These are phyloP conservation scores for Mola mola DNA, from an alignment of 2,113 vertebrate genomes.

Conservation along the genomic window DNA sequence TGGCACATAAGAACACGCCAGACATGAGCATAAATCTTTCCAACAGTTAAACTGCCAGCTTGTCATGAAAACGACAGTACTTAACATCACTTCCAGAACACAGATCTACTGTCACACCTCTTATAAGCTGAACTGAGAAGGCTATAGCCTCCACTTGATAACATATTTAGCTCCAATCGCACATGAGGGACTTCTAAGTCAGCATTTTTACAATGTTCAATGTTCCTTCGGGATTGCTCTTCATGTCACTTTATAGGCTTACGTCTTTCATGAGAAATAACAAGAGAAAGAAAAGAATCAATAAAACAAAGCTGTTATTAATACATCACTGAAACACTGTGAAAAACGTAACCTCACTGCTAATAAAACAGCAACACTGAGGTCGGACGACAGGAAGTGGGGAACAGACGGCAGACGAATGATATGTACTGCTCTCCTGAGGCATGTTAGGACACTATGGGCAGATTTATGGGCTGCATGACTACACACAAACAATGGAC, in stretches of 20 bases:
- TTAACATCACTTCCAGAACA: background rate
- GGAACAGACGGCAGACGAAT: constrained; percentile 14
- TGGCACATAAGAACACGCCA: background rate
- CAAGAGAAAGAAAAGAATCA: constrained; percentile 39
- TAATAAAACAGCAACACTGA: constrained; percentile 33
- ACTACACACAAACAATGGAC: constrained; percentile 18
- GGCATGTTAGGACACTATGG: background rate
- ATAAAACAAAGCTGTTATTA: constrained; percentile 57
- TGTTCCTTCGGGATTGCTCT: constrained; percentile 7
- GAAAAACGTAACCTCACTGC: constrained; percentile 22
- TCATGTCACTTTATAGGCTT: background rate
- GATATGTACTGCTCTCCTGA: background rate
- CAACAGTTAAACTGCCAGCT: background rate
- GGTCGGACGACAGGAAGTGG: background rate
- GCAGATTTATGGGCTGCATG: constrained; percentile 31
- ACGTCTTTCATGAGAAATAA: constrained; percentile 35
- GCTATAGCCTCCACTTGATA: constrained; percentile 24
- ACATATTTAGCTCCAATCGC: constrained; percentile 24
- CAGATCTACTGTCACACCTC: background rate
- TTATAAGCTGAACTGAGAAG: constrained; percentile 15
- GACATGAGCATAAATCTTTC: background rate
- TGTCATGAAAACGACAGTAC: constrained; percentile 1
- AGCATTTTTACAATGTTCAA: constrained; percentile 4
- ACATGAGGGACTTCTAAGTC: constrained; percentile 21
- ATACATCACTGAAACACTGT: constrained; percentile 32